Base-by-base conservation (phyloP, 2,888 invertebrate species). In the Lasioglossum calceatum region DNA sequence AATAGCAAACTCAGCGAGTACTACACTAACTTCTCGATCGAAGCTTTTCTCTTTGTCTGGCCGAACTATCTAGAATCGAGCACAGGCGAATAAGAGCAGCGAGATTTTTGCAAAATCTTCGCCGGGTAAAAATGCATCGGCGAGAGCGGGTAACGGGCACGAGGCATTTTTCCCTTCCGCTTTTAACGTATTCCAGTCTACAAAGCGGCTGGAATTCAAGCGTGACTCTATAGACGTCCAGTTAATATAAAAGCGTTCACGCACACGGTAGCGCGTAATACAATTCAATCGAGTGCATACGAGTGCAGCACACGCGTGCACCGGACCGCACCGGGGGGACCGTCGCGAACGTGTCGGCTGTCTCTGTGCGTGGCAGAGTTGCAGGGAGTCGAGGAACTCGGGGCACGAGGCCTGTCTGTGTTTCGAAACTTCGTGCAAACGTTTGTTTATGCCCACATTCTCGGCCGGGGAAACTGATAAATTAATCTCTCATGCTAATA, bases 401-500 rank as follows among this genome's bases (percentile, higher is more conserved):
- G 85, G 81, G 79, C 87, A 87, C 85, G 84, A 83, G 85, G 86
- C 86, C 78, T 82, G 82, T 47, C 47, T 64, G 82, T 36, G 67
- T 90, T 90, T 91, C 90, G 90, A 89, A 90, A 90, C 87, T 82
- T 80, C 73, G 84, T 82, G 71, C 82, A 83, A 81, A 82, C 87
- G 87, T 89, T 90, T 91, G 88, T 91, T 91, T 89, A 88, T 89
- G 78, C 84, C 85, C 87, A 87, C 91, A 85, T 89, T 87, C 90
- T 76, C 90, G 79, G 19, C 76, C 78, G 42, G 80, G 16, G 84
- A 78, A 81, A 89, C 90, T 89, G 90, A 91, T 91, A 91, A 91
- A 91, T 91, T 91, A 91, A 91, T 91, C 91, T 91, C 91, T 70
- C 86, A 87, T 89, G 91, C 91, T 91, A 91, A 91, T 91, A 89